Conservation (phyloP, 1,140 invertebrate genomes). For the Melipona quadrifasciata region DNA sequence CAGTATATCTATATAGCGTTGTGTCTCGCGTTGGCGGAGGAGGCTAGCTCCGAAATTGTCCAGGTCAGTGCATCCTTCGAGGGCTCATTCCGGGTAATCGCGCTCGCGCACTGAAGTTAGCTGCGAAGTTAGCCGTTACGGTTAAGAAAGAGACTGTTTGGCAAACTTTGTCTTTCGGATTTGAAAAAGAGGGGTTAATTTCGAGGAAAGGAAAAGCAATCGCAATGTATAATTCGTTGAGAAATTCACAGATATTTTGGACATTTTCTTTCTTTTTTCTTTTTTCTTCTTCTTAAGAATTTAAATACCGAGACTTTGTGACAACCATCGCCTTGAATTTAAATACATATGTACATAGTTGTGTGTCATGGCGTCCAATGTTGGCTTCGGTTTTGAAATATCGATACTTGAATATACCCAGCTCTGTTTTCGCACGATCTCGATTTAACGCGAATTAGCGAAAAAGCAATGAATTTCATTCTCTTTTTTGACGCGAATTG, state of each 20-base stretch:
- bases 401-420: not conserved
- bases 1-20: too few species aligned
- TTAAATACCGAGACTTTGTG: not conserved
- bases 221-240: not conserved
- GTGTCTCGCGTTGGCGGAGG: not conserved
- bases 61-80: slow-evolving; percentile 48
- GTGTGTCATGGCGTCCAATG: not conserved
- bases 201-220: not conserved
- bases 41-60: slow-evolving; percentile 34
- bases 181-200: not conserved
- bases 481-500: too few species aligned
- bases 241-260: not conserved
- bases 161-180: too few species aligned
- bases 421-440: too few species aligned
- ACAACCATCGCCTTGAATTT: not conserved
- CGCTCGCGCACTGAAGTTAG: slow-evolving; percentile 48
- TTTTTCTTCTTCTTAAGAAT: not conserved
- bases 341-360: too few species aligned
- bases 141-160: not conserved
- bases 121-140: not conserved
- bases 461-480: too few species aligned
- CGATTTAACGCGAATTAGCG: too few species aligned
- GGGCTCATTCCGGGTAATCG: slow-evolving; percentile 48
- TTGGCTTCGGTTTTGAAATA: not conserved
- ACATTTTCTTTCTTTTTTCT: not conserved